Percentiles rank a stretch among this genome's conserved stretches.
phyloP scores from a whole-genome alignment of 2,888 invertebrate species.

The Yponomeuta malinellus region DNA sequence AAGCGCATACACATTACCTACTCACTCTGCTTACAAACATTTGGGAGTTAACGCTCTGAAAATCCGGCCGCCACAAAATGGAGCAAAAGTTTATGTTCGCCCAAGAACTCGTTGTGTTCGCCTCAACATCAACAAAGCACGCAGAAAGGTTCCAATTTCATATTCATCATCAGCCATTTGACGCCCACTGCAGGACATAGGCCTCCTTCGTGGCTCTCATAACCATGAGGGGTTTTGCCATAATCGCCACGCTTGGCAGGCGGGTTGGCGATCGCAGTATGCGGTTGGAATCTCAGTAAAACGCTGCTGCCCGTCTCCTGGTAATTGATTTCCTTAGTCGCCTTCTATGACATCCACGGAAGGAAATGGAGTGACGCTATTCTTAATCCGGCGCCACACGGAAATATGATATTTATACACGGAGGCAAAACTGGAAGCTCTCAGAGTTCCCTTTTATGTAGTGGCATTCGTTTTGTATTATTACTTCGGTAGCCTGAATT shows the following conservation, averaged over 20 bases:
- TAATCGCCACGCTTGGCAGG: background rate
- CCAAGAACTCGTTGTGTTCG: background rate
- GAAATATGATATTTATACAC: background rate
- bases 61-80: background rate
- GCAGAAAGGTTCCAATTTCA: background rate
- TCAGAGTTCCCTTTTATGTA: no score
- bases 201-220: no score
- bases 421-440: no score
- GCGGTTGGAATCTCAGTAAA: no score
- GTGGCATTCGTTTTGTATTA: background rate
- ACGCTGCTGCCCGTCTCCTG: no score
- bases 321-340: background rate
- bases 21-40: background rate
- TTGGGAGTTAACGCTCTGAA: background rate
- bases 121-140: background rate
- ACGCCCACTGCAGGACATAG: no score
- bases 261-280: no score
- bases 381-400: no score
- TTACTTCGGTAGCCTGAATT: constrained; percentile 21
- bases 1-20: background rate
- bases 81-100: background rate
- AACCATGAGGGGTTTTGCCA: no score
- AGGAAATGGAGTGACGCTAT: no score
- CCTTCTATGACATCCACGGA: no score
- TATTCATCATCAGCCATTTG: background rate